Conservation (phyloP, 1,140 invertebrate species). For the Macrobrachium rosenbergii region DNA sequence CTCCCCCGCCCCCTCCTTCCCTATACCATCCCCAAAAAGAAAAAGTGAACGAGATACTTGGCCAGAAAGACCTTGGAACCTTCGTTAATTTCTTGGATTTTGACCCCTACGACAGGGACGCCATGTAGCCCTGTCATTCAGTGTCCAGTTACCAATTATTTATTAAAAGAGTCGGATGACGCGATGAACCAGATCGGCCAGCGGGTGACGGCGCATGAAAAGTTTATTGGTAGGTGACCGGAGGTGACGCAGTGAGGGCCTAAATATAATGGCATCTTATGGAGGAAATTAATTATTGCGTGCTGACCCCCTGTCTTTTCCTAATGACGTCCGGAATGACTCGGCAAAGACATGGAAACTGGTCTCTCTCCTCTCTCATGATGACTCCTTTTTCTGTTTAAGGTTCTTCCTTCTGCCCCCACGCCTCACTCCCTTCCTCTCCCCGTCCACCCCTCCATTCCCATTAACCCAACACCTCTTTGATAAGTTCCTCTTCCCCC, state of each 20-base stretch:
- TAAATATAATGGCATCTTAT: conserved; percentile 20
- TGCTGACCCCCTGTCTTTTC: conserved; percentile 5
- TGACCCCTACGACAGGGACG: no score
- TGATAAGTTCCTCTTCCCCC: not conserved
- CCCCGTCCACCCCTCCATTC: not conserved
- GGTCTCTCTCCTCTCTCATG: not conserved
- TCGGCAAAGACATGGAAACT: not conserved
- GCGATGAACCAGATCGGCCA: no score
- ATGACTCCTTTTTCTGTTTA: no score
- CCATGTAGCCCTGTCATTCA: no score
- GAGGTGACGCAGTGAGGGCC: conserved; percentile 10
- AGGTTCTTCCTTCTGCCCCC: conserved; percentile 2
- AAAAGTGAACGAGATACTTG: no score
- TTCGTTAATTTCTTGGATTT: no score
- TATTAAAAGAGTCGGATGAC: no score
- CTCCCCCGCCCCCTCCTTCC: no score
- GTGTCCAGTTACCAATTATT: no score
- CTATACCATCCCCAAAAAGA: no score
- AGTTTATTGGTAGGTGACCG: not conserved
- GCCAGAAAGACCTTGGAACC: no score
- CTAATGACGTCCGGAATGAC: conserved; percentile 8
- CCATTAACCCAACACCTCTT: not conserved
- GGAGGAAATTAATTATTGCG: conserved; percentile 32
- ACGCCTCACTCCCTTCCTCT: not conserved
- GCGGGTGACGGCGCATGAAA: no score